A percentile compares a stretch with the other conserved stretches of the same genome.
Evolutionary conservation across 2,888 invertebrate species (phyloP).

Genomic region (Drosophila recens): DNA sequence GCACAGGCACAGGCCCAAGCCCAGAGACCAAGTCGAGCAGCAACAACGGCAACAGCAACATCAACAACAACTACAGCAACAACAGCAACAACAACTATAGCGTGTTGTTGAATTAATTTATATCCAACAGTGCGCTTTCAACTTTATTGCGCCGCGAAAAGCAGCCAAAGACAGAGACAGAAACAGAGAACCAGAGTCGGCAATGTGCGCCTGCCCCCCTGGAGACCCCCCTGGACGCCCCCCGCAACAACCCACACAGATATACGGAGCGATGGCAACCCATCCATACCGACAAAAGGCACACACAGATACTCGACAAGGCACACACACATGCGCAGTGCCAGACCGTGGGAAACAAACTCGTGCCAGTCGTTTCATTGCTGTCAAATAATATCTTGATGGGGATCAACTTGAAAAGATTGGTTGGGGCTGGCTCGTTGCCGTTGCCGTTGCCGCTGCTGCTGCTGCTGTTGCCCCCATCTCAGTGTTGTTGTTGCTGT

Average conservation of each 20-base stretch:
- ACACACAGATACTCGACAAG: slow-evolving; percentile 31
- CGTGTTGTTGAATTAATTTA: slow-evolving; percentile 85
- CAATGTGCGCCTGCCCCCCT: slow-evolving; percentile 37
- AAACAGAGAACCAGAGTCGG: slow-evolving; percentile 43
- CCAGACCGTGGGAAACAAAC: slow-evolving; percentile 85
- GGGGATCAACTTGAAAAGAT: slow-evolving; percentile 83
- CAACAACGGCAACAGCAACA: slow-evolving; percentile 52
- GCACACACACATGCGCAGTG: slow-evolving; percentile 69
- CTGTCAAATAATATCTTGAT: slow-evolving; percentile 85
- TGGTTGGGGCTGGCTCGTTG: slow-evolving; percentile 74
- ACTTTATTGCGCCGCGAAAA: slow-evolving; percentile 82
- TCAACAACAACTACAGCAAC: slow-evolving; percentile 43
- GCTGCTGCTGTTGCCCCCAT: slow-evolving; percentile 24
- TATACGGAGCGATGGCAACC: slow-evolving; percentile 41
- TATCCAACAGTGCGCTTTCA: slow-evolving; percentile 83
- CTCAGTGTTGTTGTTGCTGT: slow-evolving; percentile 4
- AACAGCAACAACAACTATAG: slow-evolving; percentile 64
- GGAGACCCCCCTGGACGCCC: slow-evolving; percentile 22
- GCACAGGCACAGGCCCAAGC: slow-evolving; percentile 57
- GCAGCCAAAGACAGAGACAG: slow-evolving; percentile 56
- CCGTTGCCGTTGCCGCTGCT: slow-evolving; percentile 42
- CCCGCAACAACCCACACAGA: slow-evolving; percentile 62
- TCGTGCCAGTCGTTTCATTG: slow-evolving; percentile 85
- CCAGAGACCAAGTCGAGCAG: slow-evolving; percentile 53
- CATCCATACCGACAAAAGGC: slow-evolving; percentile 67